phyloP scores from a whole-genome alignment of 35 echinoderm and acorn worm species.

The Hemicentrotus pulcherrimus region DNA sequence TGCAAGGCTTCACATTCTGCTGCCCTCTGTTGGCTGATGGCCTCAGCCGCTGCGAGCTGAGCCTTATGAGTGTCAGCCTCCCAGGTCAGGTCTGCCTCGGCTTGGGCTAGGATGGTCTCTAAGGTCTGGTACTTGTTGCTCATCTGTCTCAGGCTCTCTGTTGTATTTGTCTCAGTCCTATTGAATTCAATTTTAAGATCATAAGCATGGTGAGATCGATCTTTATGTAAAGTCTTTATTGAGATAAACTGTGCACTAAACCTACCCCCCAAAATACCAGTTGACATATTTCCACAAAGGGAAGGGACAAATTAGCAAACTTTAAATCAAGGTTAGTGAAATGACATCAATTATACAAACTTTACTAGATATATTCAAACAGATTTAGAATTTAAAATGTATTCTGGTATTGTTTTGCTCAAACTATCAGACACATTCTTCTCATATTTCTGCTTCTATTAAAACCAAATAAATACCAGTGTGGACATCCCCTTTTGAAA shows the following conservation, averaged over 20 bases:
- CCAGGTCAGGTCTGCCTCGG: slow-evolving; percentile 36
- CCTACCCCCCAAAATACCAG: too few relatives aligned
- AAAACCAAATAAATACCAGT: too few relatives aligned
- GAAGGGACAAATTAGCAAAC: too few relatives aligned
- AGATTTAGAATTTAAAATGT: background rate
- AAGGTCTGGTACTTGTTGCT: slow-evolving; percentile 41
- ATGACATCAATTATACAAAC: too few relatives aligned
- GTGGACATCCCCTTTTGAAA: background rate
- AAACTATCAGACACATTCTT: background rate
- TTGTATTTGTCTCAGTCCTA: background rate
- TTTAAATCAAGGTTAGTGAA: too few relatives aligned
- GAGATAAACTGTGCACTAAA: too few relatives aligned
- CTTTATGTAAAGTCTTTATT: too few relatives aligned
- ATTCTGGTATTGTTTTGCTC: background rate
- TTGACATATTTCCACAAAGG: too few relatives aligned
- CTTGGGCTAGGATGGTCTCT: slow-evolving; percentile 23
- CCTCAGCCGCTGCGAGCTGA: slow-evolving; percentile 44
- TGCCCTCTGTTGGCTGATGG: slow-evolving; percentile 43
- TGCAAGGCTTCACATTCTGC: slow-evolving; percentile 32
- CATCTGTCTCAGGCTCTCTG: slow-evolving; percentile 36
- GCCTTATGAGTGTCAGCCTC: slow-evolving; percentile 32
- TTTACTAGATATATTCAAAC: background rate
- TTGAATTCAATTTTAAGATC: background rate
- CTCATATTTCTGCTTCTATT: too few relatives aligned
- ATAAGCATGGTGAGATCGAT: too few relatives aligned